These are phyloP conservation scores for Brotogeris chrysoptera DNA, from an alignment of 2,797 vertebrate species.

Conservation along the genomic window DNA sequence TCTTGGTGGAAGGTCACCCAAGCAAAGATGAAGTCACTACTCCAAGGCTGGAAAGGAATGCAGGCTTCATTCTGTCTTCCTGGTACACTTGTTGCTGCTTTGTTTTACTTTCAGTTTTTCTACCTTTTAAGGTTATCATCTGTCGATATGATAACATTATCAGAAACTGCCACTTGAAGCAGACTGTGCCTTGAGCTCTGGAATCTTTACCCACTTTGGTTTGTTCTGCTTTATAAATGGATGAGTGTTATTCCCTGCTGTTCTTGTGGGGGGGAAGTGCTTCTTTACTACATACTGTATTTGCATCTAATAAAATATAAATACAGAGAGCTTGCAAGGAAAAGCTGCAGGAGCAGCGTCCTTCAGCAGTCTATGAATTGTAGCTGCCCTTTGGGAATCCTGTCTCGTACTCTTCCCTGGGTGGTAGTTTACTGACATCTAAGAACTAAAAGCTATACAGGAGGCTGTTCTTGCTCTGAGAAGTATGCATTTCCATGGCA, in stretches of 20 bases:
- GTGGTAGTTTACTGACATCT: neutral
- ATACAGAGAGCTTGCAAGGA: neutral
- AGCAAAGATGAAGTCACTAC: conserved; percentile 66
- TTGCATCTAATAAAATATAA: neutral
- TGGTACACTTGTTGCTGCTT: conserved; percentile 31
- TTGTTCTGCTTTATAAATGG: neutral
- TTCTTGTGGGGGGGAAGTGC: neutral
- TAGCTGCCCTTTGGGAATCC: neutral
- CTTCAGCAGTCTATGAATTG: neutral
- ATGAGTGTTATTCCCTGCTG: neutral
- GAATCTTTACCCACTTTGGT: neutral
- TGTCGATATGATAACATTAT: neutral
- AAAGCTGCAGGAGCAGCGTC: neutral
- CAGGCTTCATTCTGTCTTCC: conserved; percentile 46
- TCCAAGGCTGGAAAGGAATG: conserved; percentile 65
- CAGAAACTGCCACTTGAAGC: neutral
- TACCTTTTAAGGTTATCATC: conserved; percentile 56
- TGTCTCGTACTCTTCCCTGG: neutral
- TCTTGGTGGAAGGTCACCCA: conserved; percentile 75
- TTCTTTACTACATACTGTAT: neutral
- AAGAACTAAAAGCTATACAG: neutral
- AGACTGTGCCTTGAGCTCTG: neutral
- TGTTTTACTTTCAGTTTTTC: conserved; percentile 63
- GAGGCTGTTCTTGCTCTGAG: neutral
- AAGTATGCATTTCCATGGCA: neutral